phyloP scores from a whole-genome alignment of 2,797 vertebrate genomes.

The Poeciliopsis presidionis region DNA sequence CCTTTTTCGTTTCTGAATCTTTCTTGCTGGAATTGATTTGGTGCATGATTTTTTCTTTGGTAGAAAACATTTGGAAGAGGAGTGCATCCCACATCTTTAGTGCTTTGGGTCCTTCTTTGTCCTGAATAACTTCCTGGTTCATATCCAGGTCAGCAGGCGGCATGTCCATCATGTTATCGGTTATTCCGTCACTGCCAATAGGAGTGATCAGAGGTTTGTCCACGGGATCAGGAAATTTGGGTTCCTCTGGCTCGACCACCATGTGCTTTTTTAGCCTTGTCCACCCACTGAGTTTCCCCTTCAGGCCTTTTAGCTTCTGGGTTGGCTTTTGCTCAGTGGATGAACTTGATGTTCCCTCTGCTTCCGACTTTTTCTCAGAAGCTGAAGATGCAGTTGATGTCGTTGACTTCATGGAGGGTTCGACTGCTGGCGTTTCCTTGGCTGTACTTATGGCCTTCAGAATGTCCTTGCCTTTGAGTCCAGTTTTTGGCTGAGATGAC shows the following conservation, averaged over 20 bases:
- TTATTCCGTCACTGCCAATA: conserved; percentile 20
- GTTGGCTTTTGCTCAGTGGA: conserved; percentile 52
- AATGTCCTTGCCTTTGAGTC: conserved; percentile 64
- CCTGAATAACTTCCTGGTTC: conserved; percentile 45
- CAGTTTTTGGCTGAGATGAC: conserved; percentile 76
- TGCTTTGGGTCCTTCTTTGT: conserved; percentile 76
- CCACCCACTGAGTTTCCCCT: conserved; percentile 85
- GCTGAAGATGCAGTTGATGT: conserved; percentile 78
- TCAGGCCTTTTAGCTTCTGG: conserved; percentile 76
- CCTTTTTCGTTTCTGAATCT: conserved; percentile 56
- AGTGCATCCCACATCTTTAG: conserved; percentile 94
- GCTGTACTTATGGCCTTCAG: conserved; percentile 49
- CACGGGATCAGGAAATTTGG: conserved; percentile 63
- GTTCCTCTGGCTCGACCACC: conserved; percentile 82
- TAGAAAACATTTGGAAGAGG: conserved; percentile 89
- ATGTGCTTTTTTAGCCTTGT: conserved; percentile 90
- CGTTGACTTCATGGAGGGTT: conserved; percentile 70
- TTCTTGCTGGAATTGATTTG: conserved; percentile 67
- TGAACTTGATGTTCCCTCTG: conserved; percentile 19
- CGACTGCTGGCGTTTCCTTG: conserved; percentile 36
- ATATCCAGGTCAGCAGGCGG: conserved; percentile 23
- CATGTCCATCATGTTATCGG: conserved; percentile 20
- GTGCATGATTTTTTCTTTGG: conserved; percentile 78
- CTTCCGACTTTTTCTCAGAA: conserved; percentile 48
- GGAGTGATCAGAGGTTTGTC: conserved; percentile 43